These are phyloP conservation scores for Esox lucius DNA, from an alignment of 2,797 vertebrate species.

Conservation along the genomic window DNA sequence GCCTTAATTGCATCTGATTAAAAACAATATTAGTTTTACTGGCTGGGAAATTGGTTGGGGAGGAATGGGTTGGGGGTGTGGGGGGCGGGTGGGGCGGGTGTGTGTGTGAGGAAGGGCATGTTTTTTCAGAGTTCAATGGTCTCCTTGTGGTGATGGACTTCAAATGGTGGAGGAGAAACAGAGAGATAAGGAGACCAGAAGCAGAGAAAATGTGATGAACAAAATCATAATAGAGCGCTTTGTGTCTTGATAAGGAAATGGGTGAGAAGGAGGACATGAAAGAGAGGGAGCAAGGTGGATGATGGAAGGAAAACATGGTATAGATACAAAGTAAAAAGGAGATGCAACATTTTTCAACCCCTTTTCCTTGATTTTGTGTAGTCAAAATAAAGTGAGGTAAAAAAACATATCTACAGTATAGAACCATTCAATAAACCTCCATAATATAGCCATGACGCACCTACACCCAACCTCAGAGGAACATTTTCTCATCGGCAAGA, in stretches of 20 bases:
- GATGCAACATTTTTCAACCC: too few species aligned
- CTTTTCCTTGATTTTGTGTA: too few species aligned
- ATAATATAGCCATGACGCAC: neutral
- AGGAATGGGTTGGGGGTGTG: slow-evolving; percentile 35
- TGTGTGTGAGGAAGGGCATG: slow-evolving; percentile 30
- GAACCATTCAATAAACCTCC: neutral
- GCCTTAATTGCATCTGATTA: slow-evolving; percentile 84
- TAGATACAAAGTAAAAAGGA: too few species aligned
- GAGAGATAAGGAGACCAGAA: slow-evolving; percentile 26
- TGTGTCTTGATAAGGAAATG: neutral
- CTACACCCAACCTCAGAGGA: neutral
- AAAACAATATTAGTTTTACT: slow-evolving; percentile 85
- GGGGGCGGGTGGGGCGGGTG: neutral
- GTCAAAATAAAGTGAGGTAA: neutral
- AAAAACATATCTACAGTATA: neutral
- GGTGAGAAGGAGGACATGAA: neutral
- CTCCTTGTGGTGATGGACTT: slow-evolving; percentile 74
- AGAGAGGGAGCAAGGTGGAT: neutral
- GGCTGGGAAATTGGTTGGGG: slow-evolving; percentile 72
- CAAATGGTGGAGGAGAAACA: slow-evolving; percentile 47
- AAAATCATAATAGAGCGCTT: neutral
- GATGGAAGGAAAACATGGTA: too few species aligned
- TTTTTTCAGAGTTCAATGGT: slow-evolving; percentile 57
- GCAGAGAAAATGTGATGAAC: slow-evolving; percentile 27
- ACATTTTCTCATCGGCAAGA: too few species aligned